Conservation (phyloP, 2,113 vertebrate genomes). For the Bufo bufo region DNA sequence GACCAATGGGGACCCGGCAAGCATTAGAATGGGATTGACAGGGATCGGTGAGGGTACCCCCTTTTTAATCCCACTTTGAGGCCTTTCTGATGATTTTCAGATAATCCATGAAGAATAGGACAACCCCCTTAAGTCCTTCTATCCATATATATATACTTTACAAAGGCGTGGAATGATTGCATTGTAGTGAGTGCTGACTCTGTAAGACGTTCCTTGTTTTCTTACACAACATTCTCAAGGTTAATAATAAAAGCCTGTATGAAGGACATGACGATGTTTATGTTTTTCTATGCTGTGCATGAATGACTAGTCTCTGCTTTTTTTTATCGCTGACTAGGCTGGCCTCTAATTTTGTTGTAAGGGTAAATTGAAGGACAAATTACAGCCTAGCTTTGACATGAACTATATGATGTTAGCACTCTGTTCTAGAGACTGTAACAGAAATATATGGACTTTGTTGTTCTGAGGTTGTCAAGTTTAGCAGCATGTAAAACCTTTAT, state of each 20-base stretch:
- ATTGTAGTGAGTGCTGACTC: not conserved
- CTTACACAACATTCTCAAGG: constrained; percentile 37
- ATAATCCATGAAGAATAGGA: too few relatives aligned
- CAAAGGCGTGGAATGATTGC: too few relatives aligned
- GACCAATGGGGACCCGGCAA: too few relatives aligned
- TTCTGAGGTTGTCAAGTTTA: not conserved
- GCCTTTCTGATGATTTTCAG: too few relatives aligned
- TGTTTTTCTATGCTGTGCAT: constrained; percentile 34
- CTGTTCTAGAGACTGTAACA: not conserved
- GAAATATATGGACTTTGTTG: accelerated
- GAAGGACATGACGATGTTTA: constrained; percentile 28
- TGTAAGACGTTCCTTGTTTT: not conserved
- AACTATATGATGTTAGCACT: not conserved
- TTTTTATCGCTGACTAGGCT: constrained; percentile 37
- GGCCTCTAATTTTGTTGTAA: not conserved
- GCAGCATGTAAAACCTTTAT: not conserved
- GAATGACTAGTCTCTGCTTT: constrained; percentile 32
- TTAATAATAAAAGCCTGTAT: constrained; percentile 48
- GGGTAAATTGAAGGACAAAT: constrained; percentile 33
- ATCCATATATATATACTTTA: too few relatives aligned
- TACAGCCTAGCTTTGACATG: constrained; percentile 3
- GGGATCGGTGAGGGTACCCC: too few relatives aligned
- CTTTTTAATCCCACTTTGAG: too few relatives aligned
- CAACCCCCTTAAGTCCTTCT: too few relatives aligned
- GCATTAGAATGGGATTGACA: too few relatives aligned